Conservation (phyloP, 2,113 vertebrate species). For the Otis tarda region DNA sequence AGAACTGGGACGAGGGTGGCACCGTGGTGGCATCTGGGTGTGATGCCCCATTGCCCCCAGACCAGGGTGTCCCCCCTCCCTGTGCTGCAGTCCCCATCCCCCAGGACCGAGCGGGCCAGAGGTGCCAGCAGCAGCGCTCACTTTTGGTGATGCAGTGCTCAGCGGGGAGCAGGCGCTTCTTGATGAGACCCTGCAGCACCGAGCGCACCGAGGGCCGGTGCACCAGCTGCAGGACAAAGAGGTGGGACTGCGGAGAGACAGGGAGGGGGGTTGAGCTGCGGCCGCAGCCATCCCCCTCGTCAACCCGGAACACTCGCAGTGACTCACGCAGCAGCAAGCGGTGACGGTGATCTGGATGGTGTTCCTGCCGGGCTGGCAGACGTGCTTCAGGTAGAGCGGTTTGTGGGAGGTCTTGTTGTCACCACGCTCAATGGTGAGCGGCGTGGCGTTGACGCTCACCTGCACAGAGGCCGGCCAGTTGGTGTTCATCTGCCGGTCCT, state of each 20-base stretch:
- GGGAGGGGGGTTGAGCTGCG: not conserved
- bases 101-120: too few species aligned
- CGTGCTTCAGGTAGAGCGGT: conserved; percentile 92
- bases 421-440: conserved; percentile 89
- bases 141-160: conserved; percentile 97
- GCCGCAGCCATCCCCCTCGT: not conserved
- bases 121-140: conserved; percentile 51
- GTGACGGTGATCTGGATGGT: conserved; percentile 97
- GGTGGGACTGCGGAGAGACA: conserved; percentile 83
- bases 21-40: not conserved
- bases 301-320: not conserved
- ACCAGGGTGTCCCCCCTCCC: not conserved
- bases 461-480: conserved; percentile 97
- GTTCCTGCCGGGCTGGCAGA: conserved; percentile 94
- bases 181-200: conserved; percentile 93
- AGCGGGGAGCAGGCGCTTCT: conserved; percentile 91
- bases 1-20: not conserved
- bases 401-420: conserved; percentile 98
- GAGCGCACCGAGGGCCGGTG: conserved; percentile 93
- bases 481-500: conserved; percentile 96
- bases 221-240: conserved; percentile 96
- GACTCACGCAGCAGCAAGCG: conserved; percentile 93
- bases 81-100: fast-evolving
- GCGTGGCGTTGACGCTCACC: conserved; percentile 93
- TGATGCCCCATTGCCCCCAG: too few species aligned